phyloP scores from a whole-genome alignment of 1,140 invertebrate species.

The Cotesia typhae region DNA sequence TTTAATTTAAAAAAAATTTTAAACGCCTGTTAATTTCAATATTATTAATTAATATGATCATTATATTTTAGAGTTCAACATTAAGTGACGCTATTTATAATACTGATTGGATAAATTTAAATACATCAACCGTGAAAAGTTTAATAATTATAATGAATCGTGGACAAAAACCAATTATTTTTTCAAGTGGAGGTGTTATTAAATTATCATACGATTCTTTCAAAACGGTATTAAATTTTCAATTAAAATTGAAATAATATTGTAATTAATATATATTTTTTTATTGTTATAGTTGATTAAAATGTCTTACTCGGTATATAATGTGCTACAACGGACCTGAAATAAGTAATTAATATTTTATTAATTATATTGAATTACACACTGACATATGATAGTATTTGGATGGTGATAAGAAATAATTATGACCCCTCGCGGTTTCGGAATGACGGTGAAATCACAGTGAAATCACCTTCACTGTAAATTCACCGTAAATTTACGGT shows the following conservation, averaged over 20 bases:
- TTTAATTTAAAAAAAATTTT: no score
- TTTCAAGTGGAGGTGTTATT: constrained; percentile 24
- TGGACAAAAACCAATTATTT: constrained; percentile 23
- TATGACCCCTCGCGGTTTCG: no score
- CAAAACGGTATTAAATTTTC: constrained; percentile 26
- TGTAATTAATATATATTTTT: not conserved
- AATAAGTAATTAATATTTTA: no score
- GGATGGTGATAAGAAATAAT: no score
- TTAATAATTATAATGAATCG: constrained; percentile 31
- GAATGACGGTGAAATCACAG: no score
- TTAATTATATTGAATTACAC: not conserved
- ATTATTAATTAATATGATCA: no score
- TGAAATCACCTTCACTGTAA: no score
- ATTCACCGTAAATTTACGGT: no score
- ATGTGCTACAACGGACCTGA: constrained; percentile 29
- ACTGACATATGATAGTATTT: no score
- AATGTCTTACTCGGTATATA: constrained; percentile 30
- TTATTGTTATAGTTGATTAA: constrained; percentile 28
- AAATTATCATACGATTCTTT: constrained; percentile 32
- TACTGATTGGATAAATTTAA: constrained; percentile 28
- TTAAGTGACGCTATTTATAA: constrained; percentile 29
- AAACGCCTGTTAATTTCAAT: no score
- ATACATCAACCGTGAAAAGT: constrained; percentile 28
- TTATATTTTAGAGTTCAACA: constrained; percentile 18
- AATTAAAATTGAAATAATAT: not conserved